Evolutionary conservation across 2,113 vertebrate species (phyloP), one percentile per base, ranked within the genome.

Genomic region (Sinosuthora webbiana): DNA sequence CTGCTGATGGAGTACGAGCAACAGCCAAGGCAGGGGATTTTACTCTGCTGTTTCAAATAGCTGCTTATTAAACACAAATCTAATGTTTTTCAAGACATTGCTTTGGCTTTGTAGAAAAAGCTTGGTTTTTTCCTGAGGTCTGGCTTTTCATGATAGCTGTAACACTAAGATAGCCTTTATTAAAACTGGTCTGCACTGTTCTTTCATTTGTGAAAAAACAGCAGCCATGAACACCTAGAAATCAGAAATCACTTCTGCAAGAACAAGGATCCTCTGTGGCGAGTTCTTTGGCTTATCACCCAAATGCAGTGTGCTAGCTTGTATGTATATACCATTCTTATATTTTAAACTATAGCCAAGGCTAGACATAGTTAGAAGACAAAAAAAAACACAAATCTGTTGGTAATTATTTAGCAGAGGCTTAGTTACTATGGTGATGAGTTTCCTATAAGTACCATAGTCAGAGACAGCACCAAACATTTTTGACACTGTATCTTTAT

Each of bases 361-460:
- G 10, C 60, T 75, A 74, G 33, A 93, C 41, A 45, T 27, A 57
- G 20, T 41, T 53, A 76, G 35, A 53, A 69, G 25, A 83, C 45
- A 64, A 70, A 78, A 86, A 86, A 93, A 45, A 2, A 11, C 37
- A 62, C 10, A 77, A 44, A 87, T 67, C 68, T 68, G 10, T 53
- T 89, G 25, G 80, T 78, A 90, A 93, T 93, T 92, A 89, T 89
- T 90, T 96, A 83, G 69, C 76, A 89, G 73, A 81, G 60, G 45
- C 31, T 93, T 73, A 53, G 93, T 96, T 96, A 90, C 96, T 95
- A 97, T 97, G 92, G 96, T 75, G 76, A 96, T 93, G 47, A 23
- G 39, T 86, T 59, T 94, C 65, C 88, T 92, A 2, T 75, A 93
- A 80, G 76, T 71, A 88, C 52, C 49, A 73, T 6, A 87, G 57